Conservation (phyloP, 2,113 vertebrate genomes). For the Ptyas mucosa region DNA sequence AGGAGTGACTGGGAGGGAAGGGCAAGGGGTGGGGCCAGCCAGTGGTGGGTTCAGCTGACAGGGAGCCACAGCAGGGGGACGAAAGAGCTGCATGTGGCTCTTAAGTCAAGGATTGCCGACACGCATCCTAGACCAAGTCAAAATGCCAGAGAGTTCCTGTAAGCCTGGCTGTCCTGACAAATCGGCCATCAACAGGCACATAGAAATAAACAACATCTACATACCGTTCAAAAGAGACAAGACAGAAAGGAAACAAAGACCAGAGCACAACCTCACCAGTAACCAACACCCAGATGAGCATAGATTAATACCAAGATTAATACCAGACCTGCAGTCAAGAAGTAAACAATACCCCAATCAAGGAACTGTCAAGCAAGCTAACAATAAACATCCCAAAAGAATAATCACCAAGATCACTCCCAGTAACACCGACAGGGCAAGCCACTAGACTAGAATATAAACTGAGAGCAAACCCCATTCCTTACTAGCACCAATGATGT, state of each 20-base stretch:
- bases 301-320: not conserved
- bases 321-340: not conserved
- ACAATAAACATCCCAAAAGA: not conserved
- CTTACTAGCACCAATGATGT: not conserved
- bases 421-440: not conserved
- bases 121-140: not conserved
- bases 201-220: not conserved
- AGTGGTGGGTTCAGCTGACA: too few relatives aligned
- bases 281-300: not conserved
- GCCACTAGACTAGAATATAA: not conserved
- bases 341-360: not conserved
- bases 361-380: not conserved
- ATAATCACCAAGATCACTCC: not conserved
- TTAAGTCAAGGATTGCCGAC: too few relatives aligned
- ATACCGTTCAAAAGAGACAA: not conserved
- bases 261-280: not conserved
- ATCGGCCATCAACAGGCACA: not conserved
- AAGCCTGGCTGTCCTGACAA: not conserved
- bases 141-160: not conserved
- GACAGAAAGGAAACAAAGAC: not conserved
- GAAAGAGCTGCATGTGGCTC: too few relatives aligned
- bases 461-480: not conserved
- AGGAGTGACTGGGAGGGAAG: too few relatives aligned
- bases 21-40: too few relatives aligned
- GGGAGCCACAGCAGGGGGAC: too few relatives aligned